Evolutionary conservation across 2,113 vertebrate species (phyloP).

Genomic region (Pteruthius melanotis): DNA sequence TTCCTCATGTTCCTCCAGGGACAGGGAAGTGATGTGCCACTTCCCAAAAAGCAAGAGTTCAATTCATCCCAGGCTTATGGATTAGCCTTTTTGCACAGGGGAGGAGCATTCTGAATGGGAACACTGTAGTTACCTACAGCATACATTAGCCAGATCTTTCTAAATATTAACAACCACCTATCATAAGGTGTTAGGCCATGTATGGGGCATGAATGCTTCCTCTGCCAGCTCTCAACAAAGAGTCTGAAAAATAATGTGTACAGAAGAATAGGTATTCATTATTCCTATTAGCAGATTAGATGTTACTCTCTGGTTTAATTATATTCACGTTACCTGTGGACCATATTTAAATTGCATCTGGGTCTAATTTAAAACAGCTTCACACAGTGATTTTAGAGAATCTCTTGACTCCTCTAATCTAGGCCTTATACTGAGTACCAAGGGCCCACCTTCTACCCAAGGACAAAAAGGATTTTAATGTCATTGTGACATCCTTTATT

Average conservation of each 20-base stretch:
- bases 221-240: background rate
- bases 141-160: background rate
- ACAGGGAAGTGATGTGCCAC: background rate
- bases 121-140: background rate
- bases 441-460: background rate
- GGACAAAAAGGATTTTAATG: conserved; percentile 3
- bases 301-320: background rate
- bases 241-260: background rate
- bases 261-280: background rate
- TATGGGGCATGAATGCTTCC: background rate
- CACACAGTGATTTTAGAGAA: background rate
- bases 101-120: background rate
- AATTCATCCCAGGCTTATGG: background rate
- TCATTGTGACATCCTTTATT: conserved; percentile 10
- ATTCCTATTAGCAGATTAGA: background rate
- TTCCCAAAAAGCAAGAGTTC: background rate
- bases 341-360: background rate
- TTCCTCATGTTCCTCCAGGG: background rate
- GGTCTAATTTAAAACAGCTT: background rate
- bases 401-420: background rate
- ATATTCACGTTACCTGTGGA: background rate
- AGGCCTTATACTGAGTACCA: background rate
- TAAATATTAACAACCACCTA: background rate
- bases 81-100: background rate
- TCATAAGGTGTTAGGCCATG: background rate